Base-by-base conservation (phyloP, 2,797 vertebrate species). In the Ptychobarbus kaznakovi region DNA sequence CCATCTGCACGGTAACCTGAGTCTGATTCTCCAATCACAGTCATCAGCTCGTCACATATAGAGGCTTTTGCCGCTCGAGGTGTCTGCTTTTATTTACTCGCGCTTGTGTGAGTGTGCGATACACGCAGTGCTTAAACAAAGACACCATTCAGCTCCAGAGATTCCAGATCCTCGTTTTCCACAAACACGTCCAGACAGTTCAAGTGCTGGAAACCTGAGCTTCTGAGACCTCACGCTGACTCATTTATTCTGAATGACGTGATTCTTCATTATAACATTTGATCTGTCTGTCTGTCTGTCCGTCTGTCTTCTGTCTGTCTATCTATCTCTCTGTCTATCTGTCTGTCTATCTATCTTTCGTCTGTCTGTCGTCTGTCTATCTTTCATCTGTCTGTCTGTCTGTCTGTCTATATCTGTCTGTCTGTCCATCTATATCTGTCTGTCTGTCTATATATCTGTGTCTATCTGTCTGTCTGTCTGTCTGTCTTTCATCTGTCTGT, bases 141-240 rank as follows among this genome's bases (percentile, higher is more conserved):
- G 44, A 28, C 38, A 56, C 42, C 46, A 42, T 38, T 53, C 65
- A 40, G 32, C 13, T 68, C 65, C 46, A 68, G 18, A 81, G 65
- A 81, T 53, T 53, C 79, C 32, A 81, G 46, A 68, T 11, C 18
- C 20, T 51, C 12, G 2, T 51, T 81, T 81, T 81, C 80, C 80
- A 81, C 38, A 70, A 40, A 40, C 22, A 22, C 4, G 3, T 53
- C 65, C 79, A 81, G 80, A 10, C n/a, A 38, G 15, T 69, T 69
- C 6, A 32, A 74, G 25, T 32, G 25, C 0, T 46, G 44, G 15
- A 51, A 74, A 51, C 8, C 35, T 58, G 7, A 77, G 20, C 13
- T 6, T 16, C 75, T 58, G 12, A 77, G 56, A 58, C 22, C 38
- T n/a, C 68, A 3, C 10, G 1, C 61, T 65, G 32, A 63, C 61